A percentile compares a stretch with the other conserved stretches of the same genome.
Evolutionary conservation across 2,797 vertebrate genomes (phyloP).

Genomic region (Tadarida brasiliensis): DNA sequence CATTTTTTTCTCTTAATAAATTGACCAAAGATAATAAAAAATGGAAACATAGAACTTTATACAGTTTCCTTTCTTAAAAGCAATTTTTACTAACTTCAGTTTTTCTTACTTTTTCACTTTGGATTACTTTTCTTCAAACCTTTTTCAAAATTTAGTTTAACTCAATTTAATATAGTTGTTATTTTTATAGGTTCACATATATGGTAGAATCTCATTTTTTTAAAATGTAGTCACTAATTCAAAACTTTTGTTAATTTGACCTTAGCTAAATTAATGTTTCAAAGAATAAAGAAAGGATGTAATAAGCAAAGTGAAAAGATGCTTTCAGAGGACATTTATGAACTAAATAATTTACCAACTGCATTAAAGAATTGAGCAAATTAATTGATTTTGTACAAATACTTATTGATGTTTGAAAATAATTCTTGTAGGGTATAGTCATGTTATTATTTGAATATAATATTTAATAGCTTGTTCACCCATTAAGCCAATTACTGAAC

Average conservation of each 20-base stretch:
- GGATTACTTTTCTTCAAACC: background rate
- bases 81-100: background rate
- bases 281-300: background rate
- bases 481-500: background rate
- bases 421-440: background rate
- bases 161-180: background rate
- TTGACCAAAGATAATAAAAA: background rate
- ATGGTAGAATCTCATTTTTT: background rate
- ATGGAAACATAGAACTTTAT: background rate
- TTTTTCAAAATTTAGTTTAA: slow-evolving; percentile 54
- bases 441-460: background rate
- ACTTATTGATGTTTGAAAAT: background rate
- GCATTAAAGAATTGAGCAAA: background rate
- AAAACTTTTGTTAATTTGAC: slow-evolving; percentile 18
- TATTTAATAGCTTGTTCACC: background rate
- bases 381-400: slow-evolving; percentile 10
- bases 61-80: background rate
- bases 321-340: background rate
- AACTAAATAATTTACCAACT: background rate
- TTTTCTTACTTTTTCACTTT: background rate
- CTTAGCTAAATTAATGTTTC: background rate
- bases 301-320: background rate
- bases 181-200: background rate
- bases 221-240: background rate
- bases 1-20: background rate